phyloP scores from a whole-genome alignment of 2,797 vertebrate genomes.

The Molossus alvarezi region DNA sequence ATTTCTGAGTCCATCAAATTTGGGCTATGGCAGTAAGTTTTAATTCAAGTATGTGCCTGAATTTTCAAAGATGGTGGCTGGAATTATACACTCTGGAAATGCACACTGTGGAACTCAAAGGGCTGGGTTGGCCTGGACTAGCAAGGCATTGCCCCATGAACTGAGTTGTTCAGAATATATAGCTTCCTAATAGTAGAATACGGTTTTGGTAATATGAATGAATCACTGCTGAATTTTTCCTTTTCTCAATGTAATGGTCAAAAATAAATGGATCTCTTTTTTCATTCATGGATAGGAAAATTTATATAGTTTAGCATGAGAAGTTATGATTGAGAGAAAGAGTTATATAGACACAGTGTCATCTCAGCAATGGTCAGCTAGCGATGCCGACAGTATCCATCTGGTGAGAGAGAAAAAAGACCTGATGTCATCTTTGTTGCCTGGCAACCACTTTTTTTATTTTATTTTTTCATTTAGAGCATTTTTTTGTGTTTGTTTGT shows the following conservation, averaged over 20 bases:
- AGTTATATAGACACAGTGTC: background rate
- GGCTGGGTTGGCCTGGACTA: background rate
- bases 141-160: background rate
- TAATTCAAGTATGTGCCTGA: background rate
- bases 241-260: slow-evolving; percentile 9
- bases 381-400: slow-evolving; percentile 52
- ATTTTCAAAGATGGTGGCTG: background rate
- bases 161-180: background rate
- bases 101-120: background rate
- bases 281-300: slow-evolving; percentile 31
- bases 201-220: background rate
- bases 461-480: slow-evolving; percentile 88
- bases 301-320: background rate
- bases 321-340: background rate
- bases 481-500: slow-evolving; percentile 76
- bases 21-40: background rate
- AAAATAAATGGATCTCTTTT: slow-evolving; percentile 22
- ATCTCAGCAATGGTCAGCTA: slow-evolving; percentile 61
- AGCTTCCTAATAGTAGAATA: background rate
- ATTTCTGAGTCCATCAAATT: background rate
- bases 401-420: slow-evolving; percentile 44
- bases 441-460: slow-evolving; percentile 90
- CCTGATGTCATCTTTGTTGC: slow-evolving; percentile 92
- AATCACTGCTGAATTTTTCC: slow-evolving; percentile 15
- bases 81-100: background rate